Conservation (phyloP, 2,113 vertebrate species). For the Erythrocercus mccallii region DNA sequence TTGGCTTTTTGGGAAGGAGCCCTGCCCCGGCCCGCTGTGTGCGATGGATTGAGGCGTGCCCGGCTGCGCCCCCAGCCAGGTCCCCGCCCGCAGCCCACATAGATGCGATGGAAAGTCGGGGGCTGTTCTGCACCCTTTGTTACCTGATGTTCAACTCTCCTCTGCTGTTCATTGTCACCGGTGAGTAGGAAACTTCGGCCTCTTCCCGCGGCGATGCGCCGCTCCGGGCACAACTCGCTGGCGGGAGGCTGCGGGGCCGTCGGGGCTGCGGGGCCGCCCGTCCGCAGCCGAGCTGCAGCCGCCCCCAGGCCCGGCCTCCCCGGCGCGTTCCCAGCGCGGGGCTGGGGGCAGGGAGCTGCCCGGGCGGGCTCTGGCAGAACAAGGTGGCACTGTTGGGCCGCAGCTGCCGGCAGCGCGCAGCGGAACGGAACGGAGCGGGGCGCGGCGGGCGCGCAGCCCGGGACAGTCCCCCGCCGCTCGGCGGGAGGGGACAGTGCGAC, state of each 20-base stretch:
- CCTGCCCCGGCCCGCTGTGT: neutral
- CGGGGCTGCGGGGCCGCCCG: neutral
- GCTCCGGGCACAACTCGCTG: neutral
- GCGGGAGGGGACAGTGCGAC: neutral
- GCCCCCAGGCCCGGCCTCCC: neutral
- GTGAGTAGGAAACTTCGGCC: constrained; percentile 77
- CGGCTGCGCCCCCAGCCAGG: constrained; percentile 41
- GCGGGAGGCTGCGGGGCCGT: neutral
- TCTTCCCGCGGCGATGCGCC: neutral
- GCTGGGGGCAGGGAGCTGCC: neutral
- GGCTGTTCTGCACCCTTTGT: constrained; percentile 78
- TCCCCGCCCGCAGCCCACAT: constrained; percentile 54
- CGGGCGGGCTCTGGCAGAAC: neutral
- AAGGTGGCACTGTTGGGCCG: constrained; percentile 16
- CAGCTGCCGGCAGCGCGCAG: neutral
- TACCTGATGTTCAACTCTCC: constrained; percentile 82
- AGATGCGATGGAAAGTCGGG: constrained; percentile 86
- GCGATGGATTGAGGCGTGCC: constrained; percentile 67
- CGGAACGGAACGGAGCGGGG: neutral
- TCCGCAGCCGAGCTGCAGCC: neutral
- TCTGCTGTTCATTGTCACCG: constrained; percentile 78
- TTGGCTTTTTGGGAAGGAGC: constrained; percentile 32
- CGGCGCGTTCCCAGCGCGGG: neutral
- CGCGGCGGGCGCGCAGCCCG: neutral
- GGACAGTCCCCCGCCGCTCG: neutral